phyloP scores from a whole-genome alignment of 2,888 invertebrate genomes.

The Steromphala cineraria region DNA sequence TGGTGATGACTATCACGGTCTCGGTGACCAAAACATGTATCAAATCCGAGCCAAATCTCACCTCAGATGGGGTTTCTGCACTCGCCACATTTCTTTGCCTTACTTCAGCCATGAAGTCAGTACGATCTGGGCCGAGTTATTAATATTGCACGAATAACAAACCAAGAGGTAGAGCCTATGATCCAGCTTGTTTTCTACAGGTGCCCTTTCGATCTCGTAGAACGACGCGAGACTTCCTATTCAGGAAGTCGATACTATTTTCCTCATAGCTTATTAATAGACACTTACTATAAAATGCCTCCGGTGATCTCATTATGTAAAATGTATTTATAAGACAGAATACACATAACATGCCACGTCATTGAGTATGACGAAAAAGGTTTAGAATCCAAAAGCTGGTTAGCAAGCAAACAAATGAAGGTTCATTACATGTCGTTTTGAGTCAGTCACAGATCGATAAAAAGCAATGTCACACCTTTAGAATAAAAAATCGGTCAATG shows the following conservation, averaged over 20 bases:
- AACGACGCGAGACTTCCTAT: neutral
- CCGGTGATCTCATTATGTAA: too few relatives aligned
- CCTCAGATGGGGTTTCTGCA: neutral
- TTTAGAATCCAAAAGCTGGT: too few relatives aligned
- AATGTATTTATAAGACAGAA: too few relatives aligned
- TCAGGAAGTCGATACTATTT: neutral
- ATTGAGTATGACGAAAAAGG: too few relatives aligned
- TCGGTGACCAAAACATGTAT: constrained; percentile 2
- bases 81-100: constrained; percentile 1
- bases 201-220: constrained; percentile 17
- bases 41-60: neutral
- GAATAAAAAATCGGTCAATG: too few relatives aligned
- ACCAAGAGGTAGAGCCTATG: neutral
- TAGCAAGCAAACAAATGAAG: too few relatives aligned
- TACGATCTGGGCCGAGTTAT: neutral
- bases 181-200: neutral
- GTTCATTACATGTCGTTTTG: too few relatives aligned
- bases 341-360: too few relatives aligned
- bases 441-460: too few relatives aligned
- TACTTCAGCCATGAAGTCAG: neutral
- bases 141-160: constrained; percentile 1
- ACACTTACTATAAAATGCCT: too few relatives aligned
- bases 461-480: too few relatives aligned
- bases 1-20: neutral
- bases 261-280: neutral